Evolutionary conservation across 2,888 invertebrate genomes (phyloP), one percentile per base, ranked within the genome.

Genomic region (Drosophila tanythrix): DNA sequence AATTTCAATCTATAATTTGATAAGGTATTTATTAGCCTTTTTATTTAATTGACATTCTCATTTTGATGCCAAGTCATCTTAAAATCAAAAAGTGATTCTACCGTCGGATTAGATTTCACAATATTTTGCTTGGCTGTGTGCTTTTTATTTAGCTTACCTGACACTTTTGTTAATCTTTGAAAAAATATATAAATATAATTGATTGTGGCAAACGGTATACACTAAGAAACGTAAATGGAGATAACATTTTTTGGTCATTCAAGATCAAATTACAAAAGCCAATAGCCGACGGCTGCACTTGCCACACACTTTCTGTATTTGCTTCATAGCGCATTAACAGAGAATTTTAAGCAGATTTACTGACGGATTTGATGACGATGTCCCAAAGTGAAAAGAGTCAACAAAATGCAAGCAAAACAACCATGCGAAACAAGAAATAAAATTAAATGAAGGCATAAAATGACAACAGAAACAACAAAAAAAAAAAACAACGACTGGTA

Each of bases 391-490:
- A 46, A 43, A 69, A 43, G 40, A 52, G 38, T 43, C 59, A 51
- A 51, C 40, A 62, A 63, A 65, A 57, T 83, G 90, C 88, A 82
- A 69, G 83, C 69, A 72, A 77, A 89, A 89, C 55, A 85, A 89
- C 75, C 69, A 78, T 50, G 48, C 56, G 35, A 64, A 27, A 29
- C 56, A 52, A 72, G 63, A 56, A 67, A 79, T 70, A 70, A 71
- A 74, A 63, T 72, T 36, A 78, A 70, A 66, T 77, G 38, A 27
- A 76, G 58, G 31, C 58, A 63, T 57, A 40, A 60, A 53, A 52
- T 33, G 59, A 55, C 48, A 60, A 31, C 61, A 15, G 13, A 25
- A 53, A n/a, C 36, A 68, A 35, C n/a, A 63, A 40, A 61, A 29
- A 56, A 27, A 61, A 29, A 56, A 21, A 40, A 38, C 56, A 52